Evolutionary conservation across 2,113 vertebrate genomes (phyloP).

Genomic region (Peucedramus taeniatus): DNA sequence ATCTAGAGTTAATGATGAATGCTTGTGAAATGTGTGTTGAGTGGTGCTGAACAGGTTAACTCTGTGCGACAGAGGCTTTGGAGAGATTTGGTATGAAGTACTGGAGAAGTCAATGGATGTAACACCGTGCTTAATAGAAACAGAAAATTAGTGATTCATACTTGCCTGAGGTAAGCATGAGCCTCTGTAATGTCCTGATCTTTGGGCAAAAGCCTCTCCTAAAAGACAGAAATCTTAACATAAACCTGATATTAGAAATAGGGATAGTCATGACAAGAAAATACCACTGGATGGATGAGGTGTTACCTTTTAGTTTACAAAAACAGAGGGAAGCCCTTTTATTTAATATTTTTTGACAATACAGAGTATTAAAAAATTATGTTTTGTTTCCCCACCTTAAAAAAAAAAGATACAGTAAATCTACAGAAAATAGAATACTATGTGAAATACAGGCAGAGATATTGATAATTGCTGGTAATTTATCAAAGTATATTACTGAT

Average conservation of each 20-base stretch:
- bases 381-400: background rate
- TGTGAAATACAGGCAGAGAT: background rate
- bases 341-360: background rate
- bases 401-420: background rate
- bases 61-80: background rate
- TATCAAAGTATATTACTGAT: background rate
- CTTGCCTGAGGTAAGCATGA: constrained; percentile 48
- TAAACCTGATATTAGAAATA: constrained; percentile 51
- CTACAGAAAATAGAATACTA: background rate
- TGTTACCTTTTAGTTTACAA: background rate
- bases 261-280: constrained; percentile 28
- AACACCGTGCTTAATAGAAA: constrained; percentile 42
- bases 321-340: background rate
- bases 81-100: background rate
- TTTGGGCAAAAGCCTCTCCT: constrained; percentile 34
- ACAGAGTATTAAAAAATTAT: background rate
- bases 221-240: constrained; percentile 29
- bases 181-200: constrained; percentile 59
- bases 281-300: constrained; percentile 1
- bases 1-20: background rate
- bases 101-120: constrained; percentile 4
- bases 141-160: constrained; percentile 53
- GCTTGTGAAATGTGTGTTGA: background rate
- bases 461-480: background rate
- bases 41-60: constrained; percentile 8